A percentile compares a stretch with the other conserved stretches of the same genome.
Conservation (phyloP, 2,797 vertebrate species). For the Xerus rutilus region DNA sequence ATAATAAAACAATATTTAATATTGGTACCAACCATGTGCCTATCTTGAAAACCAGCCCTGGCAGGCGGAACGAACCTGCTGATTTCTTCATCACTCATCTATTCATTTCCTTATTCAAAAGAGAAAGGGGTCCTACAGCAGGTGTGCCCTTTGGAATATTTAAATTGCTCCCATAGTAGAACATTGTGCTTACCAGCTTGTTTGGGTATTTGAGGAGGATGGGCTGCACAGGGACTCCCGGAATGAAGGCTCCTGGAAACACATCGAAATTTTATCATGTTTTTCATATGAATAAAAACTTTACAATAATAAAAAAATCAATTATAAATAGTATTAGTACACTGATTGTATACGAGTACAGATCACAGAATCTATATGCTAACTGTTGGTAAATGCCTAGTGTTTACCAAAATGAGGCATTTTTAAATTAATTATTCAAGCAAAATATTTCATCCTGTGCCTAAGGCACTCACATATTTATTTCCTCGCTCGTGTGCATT, state of each 20-base stretch:
- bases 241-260: constrained; percentile 95
- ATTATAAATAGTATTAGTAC: not conserved
- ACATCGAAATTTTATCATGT: constrained; percentile 4
- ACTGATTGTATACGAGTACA: not conserved
- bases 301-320: not conserved
- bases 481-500: not conserved
- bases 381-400: not conserved
- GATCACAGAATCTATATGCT: not conserved
- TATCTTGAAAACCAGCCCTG: not conserved
- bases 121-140: not conserved
- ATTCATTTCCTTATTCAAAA: not conserved
- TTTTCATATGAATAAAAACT: not conserved
- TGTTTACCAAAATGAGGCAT: not conserved
- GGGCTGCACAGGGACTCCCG: constrained; percentile 95
- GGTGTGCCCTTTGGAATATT: too few species aligned
- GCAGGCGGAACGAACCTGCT: not conserved
- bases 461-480: not conserved
- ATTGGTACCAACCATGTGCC: not conserved
- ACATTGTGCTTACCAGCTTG: constrained; percentile 90
- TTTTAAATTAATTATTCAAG: constrained; percentile 6
- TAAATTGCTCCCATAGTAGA: not conserved
- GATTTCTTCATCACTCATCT: not conserved
- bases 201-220: constrained; percentile 96
- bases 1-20: not conserved
- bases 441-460: not conserved